phyloP scores from a whole-genome alignment of 2,888 invertebrate genomes.

The Eupsilia transversa region DNA sequence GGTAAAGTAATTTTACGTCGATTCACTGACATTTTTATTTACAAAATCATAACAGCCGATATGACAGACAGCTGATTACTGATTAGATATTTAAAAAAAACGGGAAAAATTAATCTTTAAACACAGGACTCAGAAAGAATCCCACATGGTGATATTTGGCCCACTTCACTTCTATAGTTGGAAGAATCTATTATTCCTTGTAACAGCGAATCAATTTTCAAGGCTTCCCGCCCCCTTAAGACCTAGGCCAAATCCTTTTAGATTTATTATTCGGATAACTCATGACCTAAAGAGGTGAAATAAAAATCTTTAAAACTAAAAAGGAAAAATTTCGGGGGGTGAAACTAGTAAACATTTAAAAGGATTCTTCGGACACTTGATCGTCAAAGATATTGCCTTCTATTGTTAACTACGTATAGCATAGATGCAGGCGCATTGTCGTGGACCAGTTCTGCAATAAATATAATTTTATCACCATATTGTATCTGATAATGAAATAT shows the following conservation, averaged over 20 bases:
- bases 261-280: too few relatives aligned
- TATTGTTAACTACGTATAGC: neutral
- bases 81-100: neutral
- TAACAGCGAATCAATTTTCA: too few relatives aligned
- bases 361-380: too few relatives aligned
- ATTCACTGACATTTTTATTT: neutral
- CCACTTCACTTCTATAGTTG: neutral
- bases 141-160: neutral
- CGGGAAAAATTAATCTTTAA: too few relatives aligned
- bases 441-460: constrained; percentile 19
- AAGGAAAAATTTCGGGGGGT: too few relatives aligned
- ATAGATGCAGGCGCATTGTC: neutral
- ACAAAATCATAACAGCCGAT: neutral
- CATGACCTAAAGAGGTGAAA: too few relatives aligned
- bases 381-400: too few relatives aligned
- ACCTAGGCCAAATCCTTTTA: too few relatives aligned
- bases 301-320: too few relatives aligned
- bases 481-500: constrained; percentile 32
- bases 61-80: neutral
- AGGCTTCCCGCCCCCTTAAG: too few relatives aligned
- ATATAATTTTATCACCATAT: constrained; percentile 33
- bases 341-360: neutral
- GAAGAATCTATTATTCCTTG: too few relatives aligned
- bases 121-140: neutral
- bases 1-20: neutral